phyloP scores from a whole-genome alignment of 2,797 vertebrate species.

The Aulostomus chinensis region DNA sequence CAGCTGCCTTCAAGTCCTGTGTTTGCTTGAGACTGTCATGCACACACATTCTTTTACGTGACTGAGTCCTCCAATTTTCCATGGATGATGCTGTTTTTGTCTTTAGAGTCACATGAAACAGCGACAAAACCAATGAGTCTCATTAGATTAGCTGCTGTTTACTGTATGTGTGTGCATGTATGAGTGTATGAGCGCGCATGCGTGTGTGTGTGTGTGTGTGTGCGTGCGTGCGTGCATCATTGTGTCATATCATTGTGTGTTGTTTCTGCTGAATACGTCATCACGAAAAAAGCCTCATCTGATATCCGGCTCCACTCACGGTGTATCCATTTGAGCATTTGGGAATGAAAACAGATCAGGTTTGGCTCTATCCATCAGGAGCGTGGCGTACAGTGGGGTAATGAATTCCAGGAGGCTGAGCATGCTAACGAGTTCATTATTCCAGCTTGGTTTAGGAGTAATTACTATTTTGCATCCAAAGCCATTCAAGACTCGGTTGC shows the following conservation, averaged over 20 bases:
- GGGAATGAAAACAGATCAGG: constrained; percentile 50
- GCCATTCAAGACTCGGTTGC: constrained; percentile 62
- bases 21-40: constrained; percentile 13
- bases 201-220: constrained; percentile 4
- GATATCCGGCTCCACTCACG: constrained; percentile 17
- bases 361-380: constrained; percentile 57
- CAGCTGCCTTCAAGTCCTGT: constrained; percentile 7
- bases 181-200: neutral
- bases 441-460: constrained; percentile 68
- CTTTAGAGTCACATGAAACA: constrained; percentile 33
- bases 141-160: constrained; percentile 24
- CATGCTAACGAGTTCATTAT: constrained; percentile 80
- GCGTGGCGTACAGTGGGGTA: constrained; percentile 31
- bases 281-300: too few relatives aligned
- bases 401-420: constrained; percentile 77
- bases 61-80: constrained; percentile 19
- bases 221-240: constrained; percentile 4
- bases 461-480: constrained; percentile 80
- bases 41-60: constrained; percentile 14
- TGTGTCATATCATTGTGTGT: too few relatives aligned
- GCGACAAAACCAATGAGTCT: constrained; percentile 30
- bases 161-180: neutral
- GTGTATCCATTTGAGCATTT: constrained; percentile 13
- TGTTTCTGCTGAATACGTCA: constrained; percentile 21
- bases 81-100: constrained; percentile 16